A percentile compares a stretch with the other conserved stretches of the same genome.
phyloP scores from a whole-genome alignment of 2,797 vertebrate genomes.

The Glossophaga mutica region DNA sequence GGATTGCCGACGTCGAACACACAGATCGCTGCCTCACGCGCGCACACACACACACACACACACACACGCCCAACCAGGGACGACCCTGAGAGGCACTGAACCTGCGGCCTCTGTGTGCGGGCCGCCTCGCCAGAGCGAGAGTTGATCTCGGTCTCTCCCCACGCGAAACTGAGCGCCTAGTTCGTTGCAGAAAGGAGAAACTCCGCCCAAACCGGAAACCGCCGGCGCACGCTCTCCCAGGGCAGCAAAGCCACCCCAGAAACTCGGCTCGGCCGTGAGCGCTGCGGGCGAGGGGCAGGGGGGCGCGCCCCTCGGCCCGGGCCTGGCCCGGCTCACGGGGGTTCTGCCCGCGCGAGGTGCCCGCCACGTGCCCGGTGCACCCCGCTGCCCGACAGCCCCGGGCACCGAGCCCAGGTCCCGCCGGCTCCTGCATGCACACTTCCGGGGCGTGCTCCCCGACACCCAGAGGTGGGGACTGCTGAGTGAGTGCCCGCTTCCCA shows the following conservation, averaged over 20 bases:
- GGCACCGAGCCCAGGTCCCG: background rate
- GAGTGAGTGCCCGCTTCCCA: rapidly evolving
- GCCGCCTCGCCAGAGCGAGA: background rate
- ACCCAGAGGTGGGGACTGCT: background rate
- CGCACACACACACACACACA: too few species aligned
- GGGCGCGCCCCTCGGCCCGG: background rate
- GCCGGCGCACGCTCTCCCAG: rapidly evolving
- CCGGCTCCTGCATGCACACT: rapidly evolving
- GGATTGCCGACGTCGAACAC: rapidly evolving
- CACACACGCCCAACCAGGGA: too few species aligned
- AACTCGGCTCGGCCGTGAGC: rapidly evolving
- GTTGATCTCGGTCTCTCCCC: rapidly evolving
- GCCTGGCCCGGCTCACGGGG: too few species aligned
- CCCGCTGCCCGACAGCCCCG: background rate
- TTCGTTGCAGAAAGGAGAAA: background rate
- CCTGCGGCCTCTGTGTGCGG: background rate
- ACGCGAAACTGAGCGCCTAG: rapidly evolving
- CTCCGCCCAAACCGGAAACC: background rate
- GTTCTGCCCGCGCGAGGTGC: background rate
- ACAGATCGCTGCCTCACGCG: too few species aligned
- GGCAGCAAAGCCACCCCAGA: background rate
- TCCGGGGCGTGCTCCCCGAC: rapidly evolving
- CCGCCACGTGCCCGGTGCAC: rapidly evolving
- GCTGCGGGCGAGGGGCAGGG: too few species aligned
- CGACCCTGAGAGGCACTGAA: background rate